These are phyloP conservation scores for Oryzias sinensis DNA, from an alignment of 2,797 vertebrate genomes.

Conservation along the genomic window DNA sequence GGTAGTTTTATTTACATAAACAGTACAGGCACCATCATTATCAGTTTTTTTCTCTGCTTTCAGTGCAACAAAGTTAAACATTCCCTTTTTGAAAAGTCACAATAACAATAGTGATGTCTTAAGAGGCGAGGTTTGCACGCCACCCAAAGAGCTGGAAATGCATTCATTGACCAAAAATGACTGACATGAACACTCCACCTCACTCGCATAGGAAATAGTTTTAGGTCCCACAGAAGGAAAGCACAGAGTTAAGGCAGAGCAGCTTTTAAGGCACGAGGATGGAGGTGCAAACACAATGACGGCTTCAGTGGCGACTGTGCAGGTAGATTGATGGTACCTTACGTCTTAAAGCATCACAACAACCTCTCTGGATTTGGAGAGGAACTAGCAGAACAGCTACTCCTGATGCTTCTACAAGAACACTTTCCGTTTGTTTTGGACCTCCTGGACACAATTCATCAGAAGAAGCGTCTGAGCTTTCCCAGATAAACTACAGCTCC, in stretches of 20 bases:
- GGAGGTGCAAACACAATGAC: background rate
- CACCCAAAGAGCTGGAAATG: conserved; percentile 32
- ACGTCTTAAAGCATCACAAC: conserved; percentile 22
- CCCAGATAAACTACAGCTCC: no score
- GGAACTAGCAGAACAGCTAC: no score
- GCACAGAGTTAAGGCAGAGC: no score
- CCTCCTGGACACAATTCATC: no score
- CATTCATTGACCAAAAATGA: conserved; percentile 12
- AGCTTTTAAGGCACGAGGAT: no score
- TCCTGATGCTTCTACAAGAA: no score
- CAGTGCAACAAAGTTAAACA: conserved; percentile 66
- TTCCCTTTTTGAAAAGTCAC: conserved; percentile 45
- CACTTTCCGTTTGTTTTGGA: no score
- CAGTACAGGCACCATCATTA: conserved; percentile 43
- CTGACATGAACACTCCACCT: background rate
- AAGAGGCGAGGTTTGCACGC: conserved; percentile 23
- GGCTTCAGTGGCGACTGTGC: background rate
- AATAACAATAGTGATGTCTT: conserved; percentile 60
- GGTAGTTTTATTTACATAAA: conserved; percentile 53
- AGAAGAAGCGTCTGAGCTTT: no score
- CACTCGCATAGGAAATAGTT: no score
- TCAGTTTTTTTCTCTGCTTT: conserved; percentile 37
- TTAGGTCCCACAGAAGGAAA: no score
- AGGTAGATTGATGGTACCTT: conserved; percentile 16
- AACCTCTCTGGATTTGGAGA: no score